These are phyloP conservation scores for Phoxinus phoxinus DNA, from an alignment of 2,113 vertebrate species.

Conservation along the genomic window DNA sequence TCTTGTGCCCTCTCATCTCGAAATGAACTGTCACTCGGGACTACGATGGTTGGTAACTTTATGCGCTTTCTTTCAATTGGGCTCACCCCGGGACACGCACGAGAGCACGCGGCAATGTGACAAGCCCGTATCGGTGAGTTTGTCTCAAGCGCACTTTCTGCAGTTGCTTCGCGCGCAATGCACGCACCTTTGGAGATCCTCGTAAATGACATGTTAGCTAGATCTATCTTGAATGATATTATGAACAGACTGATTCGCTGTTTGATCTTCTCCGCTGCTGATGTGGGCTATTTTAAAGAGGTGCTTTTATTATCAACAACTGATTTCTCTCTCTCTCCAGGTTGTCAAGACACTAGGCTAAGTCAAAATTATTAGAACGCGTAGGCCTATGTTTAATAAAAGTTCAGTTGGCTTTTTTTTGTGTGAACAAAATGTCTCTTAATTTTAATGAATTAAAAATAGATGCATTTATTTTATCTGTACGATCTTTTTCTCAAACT, in stretches of 20 bases:
- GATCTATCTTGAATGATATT: not conserved
- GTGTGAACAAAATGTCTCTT: not conserved
- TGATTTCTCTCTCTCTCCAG: too few species aligned
- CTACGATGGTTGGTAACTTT: constrained; percentile 73
- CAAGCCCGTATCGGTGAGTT: constrained; percentile 79
- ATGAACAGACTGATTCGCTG: not conserved
- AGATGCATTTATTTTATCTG: not conserved
- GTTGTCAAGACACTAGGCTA: not conserved
- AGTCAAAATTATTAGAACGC: not conserved
- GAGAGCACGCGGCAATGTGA: constrained; percentile 77
- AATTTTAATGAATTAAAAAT: not conserved
- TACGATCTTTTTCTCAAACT: not conserved
- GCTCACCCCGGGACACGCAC: constrained; percentile 72
- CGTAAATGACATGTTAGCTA: not conserved
- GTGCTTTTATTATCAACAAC: constrained; percentile 5
- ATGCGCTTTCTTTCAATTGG: constrained; percentile 74
- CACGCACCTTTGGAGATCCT: not conserved
- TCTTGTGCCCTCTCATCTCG: constrained; percentile 52
- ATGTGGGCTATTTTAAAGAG: not conserved
- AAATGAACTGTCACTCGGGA: constrained; percentile 71
- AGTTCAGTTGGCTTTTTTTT: not conserved
- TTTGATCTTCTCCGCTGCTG: not conserved
- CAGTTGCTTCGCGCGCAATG: not conserved
- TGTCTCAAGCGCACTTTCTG: not conserved
- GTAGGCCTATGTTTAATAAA: not conserved